phyloP scores from a whole-genome alignment of 2,888 invertebrate species.

The Euzophera pinguis region DNA sequence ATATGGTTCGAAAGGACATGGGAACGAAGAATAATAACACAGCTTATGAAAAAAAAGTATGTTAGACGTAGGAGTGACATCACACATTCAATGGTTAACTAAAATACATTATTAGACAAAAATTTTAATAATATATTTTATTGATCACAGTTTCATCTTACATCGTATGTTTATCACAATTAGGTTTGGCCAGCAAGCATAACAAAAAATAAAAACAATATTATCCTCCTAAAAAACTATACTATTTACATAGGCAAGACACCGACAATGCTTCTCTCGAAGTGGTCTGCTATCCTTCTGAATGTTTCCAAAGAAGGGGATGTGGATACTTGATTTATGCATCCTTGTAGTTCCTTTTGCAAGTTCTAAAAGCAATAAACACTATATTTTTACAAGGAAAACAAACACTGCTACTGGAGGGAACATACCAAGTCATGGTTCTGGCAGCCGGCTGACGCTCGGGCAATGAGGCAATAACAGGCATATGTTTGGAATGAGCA shows the following conservation, averaged over 20 bases:
- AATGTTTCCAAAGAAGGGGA: slow-evolving; percentile 27
- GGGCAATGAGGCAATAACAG: too few species aligned
- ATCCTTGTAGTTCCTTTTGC: slow-evolving; percentile 37
- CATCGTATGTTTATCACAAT: too few species aligned
- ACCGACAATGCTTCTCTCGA: slow-evolving; percentile 48
- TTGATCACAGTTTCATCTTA: slow-evolving; percentile 9
- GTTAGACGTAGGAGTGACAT: too few species aligned
- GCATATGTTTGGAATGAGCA: too few species aligned
- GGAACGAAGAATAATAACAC: too few species aligned
- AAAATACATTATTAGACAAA: background rate
- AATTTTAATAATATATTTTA: slow-evolving; percentile 2
- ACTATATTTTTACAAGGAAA: too few species aligned
- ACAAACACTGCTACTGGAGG: too few species aligned
- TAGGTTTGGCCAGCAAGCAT: too few species aligned
- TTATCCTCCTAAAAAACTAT: background rate
- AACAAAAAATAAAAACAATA: slow-evolving; percentile 1
- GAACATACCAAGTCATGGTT: slow-evolving; percentile 25
- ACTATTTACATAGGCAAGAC: slow-evolving; percentile 36
- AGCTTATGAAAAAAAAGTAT: too few species aligned
- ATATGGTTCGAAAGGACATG: too few species aligned
- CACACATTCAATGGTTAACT: background rate
- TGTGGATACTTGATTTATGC: slow-evolving; percentile 21
- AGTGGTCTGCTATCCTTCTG: slow-evolving; percentile 36
- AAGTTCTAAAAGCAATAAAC: slow-evolving; percentile 39
- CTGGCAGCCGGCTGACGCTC: too few species aligned